These are phyloP conservation scores for Oncorhynchus masou DNA, from an alignment of 2,113 vertebrate species.

Conservation along the genomic window DNA sequence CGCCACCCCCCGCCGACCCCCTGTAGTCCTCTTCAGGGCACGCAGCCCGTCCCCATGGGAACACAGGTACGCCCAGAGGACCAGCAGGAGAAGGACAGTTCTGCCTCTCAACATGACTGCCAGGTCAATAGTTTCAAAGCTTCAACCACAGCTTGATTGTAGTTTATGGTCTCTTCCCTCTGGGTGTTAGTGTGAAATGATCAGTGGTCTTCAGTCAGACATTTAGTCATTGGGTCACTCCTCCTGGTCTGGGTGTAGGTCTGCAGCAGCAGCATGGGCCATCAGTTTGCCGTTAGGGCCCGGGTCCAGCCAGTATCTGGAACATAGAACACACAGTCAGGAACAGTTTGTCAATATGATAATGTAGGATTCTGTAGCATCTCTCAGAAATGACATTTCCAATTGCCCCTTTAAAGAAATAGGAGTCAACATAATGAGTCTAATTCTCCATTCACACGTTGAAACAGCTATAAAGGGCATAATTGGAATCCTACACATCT, in stretches of 20 bases:
- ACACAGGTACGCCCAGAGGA: conserved; percentile 70
- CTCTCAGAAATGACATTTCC: not conserved
- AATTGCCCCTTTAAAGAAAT: not conserved
- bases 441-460: too few relatives aligned
- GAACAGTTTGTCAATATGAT: not conserved
- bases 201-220: conserved; percentile 47
- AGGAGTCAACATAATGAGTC: too few relatives aligned
- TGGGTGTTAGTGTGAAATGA: conserved; percentile 28
- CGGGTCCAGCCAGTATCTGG: conserved; percentile 38
- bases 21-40: conserved; percentile 82
- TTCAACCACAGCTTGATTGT: conserved; percentile 14
- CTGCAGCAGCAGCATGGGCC: conserved; percentile 27
- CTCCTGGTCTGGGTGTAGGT: conserved; percentile 43
- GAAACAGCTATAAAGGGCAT: too few relatives aligned
- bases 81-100: conserved; percentile 40
- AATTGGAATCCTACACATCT: too few relatives aligned
- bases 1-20: conserved; percentile 74
- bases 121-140: conserved; percentile 17
- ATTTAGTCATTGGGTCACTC: conserved; percentile 22
- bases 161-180: conserved; percentile 16
- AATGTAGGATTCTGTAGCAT: too few relatives aligned
- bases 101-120: conserved; percentile 51
- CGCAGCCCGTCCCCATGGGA: conserved; percentile 71
- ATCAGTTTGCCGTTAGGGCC: conserved; percentile 23
- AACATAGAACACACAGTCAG: conserved; percentile 50